phyloP scores from a whole-genome alignment of 2,113 vertebrate species.

The Tragulus kanchil region DNA sequence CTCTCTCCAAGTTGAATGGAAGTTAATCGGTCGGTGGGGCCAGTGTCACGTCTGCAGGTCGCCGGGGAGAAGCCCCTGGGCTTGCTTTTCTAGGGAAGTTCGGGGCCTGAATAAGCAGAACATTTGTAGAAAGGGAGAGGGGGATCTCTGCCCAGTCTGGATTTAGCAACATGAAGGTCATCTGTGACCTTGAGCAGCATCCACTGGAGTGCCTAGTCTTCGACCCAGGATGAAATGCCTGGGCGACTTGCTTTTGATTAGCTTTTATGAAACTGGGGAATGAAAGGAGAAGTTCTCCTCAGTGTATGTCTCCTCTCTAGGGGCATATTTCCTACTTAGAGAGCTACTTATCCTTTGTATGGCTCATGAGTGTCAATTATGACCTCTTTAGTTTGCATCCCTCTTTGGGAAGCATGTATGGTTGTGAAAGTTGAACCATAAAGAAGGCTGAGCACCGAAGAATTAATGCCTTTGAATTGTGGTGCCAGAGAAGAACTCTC shows the following conservation, averaged over 20 bases:
- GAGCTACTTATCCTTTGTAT: constrained; percentile 5
- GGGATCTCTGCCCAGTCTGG: too few species aligned
- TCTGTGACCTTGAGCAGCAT: neutral
- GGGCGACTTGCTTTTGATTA: neutral
- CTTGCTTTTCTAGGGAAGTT: constrained; percentile 1
- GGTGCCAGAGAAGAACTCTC: too few species aligned
- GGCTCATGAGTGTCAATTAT: neutral
- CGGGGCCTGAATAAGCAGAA: neutral
- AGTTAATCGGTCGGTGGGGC: neutral
- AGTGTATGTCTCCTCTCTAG: neutral
- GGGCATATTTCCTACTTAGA: neutral
- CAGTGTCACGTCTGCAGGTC: neutral
- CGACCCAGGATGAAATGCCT: neutral
- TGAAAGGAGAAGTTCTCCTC: neutral
- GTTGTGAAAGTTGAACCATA: too few species aligned
- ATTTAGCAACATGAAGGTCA: neutral
- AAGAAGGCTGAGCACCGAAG: too few species aligned
- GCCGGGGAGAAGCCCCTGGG: neutral
- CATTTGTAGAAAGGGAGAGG: neutral
- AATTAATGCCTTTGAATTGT: too few species aligned
- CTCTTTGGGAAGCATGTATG: neutral
- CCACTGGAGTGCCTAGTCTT: too few species aligned
- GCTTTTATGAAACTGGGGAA: neutral
- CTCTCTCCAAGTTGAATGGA: neutral
- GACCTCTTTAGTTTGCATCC: neutral